phyloP scores from a whole-genome alignment of 2,113 vertebrate genomes.

The Bostrychus sinensis region DNA sequence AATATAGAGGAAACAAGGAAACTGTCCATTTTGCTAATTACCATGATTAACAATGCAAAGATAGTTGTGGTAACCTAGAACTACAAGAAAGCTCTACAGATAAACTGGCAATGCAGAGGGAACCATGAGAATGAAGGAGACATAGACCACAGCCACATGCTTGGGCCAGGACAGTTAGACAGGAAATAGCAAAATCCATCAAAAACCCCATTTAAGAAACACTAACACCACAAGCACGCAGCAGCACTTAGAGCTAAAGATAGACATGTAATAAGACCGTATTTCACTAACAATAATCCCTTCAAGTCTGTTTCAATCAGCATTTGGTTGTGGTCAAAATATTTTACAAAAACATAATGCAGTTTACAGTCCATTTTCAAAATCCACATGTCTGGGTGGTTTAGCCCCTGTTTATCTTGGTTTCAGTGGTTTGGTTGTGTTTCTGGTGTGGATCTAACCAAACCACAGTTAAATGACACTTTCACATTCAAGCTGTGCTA shows the following conservation, averaged over 20 bases:
- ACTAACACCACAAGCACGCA: slow-evolving; percentile 27
- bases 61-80: too few species aligned
- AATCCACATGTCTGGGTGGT: slow-evolving; percentile 27
- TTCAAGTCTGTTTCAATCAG: slow-evolving; percentile 8
- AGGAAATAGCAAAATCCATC: slow-evolving; percentile 27
- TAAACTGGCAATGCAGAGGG: too few species aligned
- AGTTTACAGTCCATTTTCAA: slow-evolving; percentile 35
- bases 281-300: slow-evolving; percentile 1
- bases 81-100: too few species aligned
- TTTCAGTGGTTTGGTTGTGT: slow-evolving; percentile 23
- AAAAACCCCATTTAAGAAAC: slow-evolving; percentile 17
- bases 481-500: slow-evolving; percentile 31
- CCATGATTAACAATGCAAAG: too few species aligned
- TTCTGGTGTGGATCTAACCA: neutral
- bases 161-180: slow-evolving; percentile 28
- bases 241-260: slow-evolving; percentile 21
- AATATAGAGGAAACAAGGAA: too few species aligned
- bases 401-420: slow-evolving; percentile 16
- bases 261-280: slow-evolving; percentile 14
- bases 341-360: slow-evolving; percentile 35
- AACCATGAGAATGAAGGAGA: too few species aligned
- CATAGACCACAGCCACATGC: slow-evolving; percentile 44
- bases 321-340: slow-evolving; percentile 26
- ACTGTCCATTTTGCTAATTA: too few species aligned
- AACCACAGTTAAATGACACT: slow-evolving; percentile 22